These are phyloP conservation scores for Chloroceryle aenea DNA, from an alignment of 2,113 vertebrate species.

Conservation along the genomic window DNA sequence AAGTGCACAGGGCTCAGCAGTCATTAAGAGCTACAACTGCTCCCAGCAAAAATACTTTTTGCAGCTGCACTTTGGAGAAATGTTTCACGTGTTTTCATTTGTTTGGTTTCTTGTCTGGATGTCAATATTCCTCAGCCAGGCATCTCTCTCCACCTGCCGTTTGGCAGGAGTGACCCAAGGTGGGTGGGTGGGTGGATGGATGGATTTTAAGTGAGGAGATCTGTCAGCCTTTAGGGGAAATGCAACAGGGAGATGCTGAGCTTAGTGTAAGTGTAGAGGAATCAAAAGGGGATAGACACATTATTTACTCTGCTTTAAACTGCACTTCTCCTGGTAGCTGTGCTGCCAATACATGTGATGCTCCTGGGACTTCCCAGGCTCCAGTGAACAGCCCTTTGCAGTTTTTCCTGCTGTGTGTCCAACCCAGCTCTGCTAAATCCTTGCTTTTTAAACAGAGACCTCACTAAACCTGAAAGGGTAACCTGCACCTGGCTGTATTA, in stretches of 20 bases:
- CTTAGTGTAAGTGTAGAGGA: neutral
- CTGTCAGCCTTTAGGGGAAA: neutral
- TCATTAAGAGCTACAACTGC: constrained; percentile 68
- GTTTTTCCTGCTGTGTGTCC: neutral
- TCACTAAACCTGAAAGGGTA: accelerated
- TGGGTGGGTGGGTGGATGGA: neutral
- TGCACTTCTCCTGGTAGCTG: neutral
- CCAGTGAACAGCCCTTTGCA: neutral
- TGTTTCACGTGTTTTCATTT: constrained; percentile 40
- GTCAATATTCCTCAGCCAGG: neutral
- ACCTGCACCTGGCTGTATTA: accelerated
- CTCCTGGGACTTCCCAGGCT: neutral
- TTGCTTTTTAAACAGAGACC: neutral
- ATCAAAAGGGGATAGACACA: accelerated
- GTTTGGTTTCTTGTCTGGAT: constrained; percentile 25
- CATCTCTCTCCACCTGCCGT: constrained; percentile 13
- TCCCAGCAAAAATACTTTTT: constrained; percentile 69
- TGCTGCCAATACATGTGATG: accelerated
- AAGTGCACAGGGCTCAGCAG: constrained; percentile 58
- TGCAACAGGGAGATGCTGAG: neutral
- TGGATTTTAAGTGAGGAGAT: neutral
- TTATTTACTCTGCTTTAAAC: neutral
- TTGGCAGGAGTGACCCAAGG: neutral
- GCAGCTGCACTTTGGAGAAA: constrained; percentile 68
- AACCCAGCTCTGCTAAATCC: neutral